Conservation (phyloP, 2,797 vertebrate species). For the Eutrigla gurnardus region DNA sequence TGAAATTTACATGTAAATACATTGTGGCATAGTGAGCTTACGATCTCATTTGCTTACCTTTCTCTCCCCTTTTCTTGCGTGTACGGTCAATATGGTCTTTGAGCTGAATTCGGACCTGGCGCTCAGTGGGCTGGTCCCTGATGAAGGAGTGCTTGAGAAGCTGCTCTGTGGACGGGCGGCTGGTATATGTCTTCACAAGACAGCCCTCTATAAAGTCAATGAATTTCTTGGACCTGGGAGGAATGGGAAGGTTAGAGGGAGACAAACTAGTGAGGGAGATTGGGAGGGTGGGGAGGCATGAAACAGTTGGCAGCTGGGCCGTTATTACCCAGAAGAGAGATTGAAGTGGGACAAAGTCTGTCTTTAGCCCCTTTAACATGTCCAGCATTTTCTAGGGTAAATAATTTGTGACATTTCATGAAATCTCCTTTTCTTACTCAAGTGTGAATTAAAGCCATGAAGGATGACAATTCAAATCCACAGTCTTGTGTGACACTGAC, state of each 20-base stretch:
- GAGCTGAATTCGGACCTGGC: constrained; percentile 95
- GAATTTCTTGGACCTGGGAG: constrained; percentile 93
- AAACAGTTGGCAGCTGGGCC: constrained; percentile 21
- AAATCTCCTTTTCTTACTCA: neutral
- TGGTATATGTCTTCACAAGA: constrained; percentile 93
- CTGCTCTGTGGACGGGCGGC: constrained; percentile 92
- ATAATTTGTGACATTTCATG: neutral
- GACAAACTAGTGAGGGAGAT: constrained; percentile 31
- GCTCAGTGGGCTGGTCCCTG: constrained; percentile 93
- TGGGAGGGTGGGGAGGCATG: neutral
- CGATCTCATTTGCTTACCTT: constrained; percentile 79
- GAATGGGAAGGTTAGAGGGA: constrained; percentile 45
- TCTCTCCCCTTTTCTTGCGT: constrained; percentile 93
- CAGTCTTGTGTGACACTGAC: neutral
- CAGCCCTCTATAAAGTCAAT: constrained; percentile 96
- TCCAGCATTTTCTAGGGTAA: neutral
- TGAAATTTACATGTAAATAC: neutral
- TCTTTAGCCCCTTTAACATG: constrained; percentile 1
- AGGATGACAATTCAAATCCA: neutral
- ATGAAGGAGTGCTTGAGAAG: constrained; percentile 95
- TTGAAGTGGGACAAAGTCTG: neutral
- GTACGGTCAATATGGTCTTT: constrained; percentile 96
- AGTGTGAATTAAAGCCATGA: neutral
- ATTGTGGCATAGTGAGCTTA: neutral
- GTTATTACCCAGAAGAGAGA: neutral